Evolutionary conservation across 2,888 invertebrate species (phyloP).

Genomic region (Eupeodes latifasciatus): DNA sequence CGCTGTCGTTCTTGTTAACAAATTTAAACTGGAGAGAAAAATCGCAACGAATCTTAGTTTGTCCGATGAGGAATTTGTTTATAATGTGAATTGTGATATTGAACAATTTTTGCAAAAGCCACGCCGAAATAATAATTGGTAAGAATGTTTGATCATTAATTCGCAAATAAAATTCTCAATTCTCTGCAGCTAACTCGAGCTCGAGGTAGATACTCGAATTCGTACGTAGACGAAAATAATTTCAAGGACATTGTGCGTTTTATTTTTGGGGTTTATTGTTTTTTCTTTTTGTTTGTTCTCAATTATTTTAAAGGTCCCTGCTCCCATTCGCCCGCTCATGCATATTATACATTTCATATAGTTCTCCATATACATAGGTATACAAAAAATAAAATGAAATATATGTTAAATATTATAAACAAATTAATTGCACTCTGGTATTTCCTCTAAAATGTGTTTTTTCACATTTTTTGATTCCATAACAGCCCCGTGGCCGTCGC

Average conservation of each 20-base stretch:
- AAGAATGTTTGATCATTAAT: slow-evolving; percentile 74
- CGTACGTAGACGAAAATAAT: slow-evolving; percentile 57
- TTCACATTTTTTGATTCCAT: slow-evolving; percentile 64
- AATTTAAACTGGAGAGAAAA: slow-evolving; percentile 78
- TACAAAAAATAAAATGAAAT: not conserved
- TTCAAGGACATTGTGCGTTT: slow-evolving; percentile 66
- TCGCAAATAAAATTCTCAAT: slow-evolving; percentile 2
- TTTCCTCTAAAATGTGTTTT: slow-evolving; percentile 28
- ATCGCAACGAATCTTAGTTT: slow-evolving; percentile 81
- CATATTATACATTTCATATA: not conserved
- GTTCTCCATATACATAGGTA: not conserved
- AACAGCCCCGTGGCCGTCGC: slow-evolving; percentile 28
- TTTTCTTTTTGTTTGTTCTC: slow-evolving; percentile 63
- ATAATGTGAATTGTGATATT: slow-evolving; percentile 83
- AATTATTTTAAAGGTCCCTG: slow-evolving; percentile 54
- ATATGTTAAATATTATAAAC: slow-evolving; percentile 15
- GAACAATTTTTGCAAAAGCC: slow-evolving; percentile 82
- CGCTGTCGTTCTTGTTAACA: slow-evolving; percentile 30
- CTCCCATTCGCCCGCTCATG: slow-evolving; percentile 32
- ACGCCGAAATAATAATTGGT: slow-evolving; percentile 80
- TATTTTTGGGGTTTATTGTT: slow-evolving; percentile 26
- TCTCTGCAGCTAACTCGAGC: not conserved
- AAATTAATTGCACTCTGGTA: slow-evolving; percentile 49
- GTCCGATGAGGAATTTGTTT: slow-evolving; percentile 83
- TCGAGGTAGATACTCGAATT: slow-evolving; percentile 12